Evolutionary conservation across 2,888 invertebrate species (phyloP), one percentile per base, ranked within the genome.

Genomic region (Muschampia plurimacula): DNA sequence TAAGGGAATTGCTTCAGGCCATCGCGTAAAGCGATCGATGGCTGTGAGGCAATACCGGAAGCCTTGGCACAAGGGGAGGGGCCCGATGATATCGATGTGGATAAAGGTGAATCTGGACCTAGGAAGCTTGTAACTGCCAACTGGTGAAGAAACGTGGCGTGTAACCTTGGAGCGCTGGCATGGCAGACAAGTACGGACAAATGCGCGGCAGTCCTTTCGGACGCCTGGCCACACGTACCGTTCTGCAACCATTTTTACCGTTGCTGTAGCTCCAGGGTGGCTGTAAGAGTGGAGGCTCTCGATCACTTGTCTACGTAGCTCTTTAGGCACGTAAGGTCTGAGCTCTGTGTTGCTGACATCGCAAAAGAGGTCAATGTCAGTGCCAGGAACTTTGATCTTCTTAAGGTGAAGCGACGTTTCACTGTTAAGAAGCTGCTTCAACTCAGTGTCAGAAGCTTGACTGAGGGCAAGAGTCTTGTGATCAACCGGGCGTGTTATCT

Each of bases 351-450:
- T 55, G 55, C 55, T 55, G 55, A 55, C 22, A 55, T 55, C 55
- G 28, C 55, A 55, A 55, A 28, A 55, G 22, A 55, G 55, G 55
- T 55, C 55, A 55, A 55, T 55, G 22, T 22, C 55, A 55, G 55
- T 55, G 22, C 55, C 55, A 55, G 60, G 60, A n/a, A 60, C 36
- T 36, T 13, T 60, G n/a, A 60, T 60, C 36, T 60, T 60, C 60
- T 60, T 60, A 1, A 36, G 10, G 60, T 60, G 60, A 10, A 55
- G 55, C 55, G 55, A 55, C 5, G 55, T 55, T 55, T 55, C 55
- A 10, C 55, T 10, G 12, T 55, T 55, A 22, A 55, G 55, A 55
- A 55, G 55, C 15, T 60, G 59, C 22, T 55, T 55, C 55, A 55
- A 22, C 55, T 55, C 55, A 10, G 55, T 55, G 22, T 55, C 55